Base-by-base conservation (phyloP, 2,113 vertebrate genomes). In the Nymphicus hollandicus region DNA sequence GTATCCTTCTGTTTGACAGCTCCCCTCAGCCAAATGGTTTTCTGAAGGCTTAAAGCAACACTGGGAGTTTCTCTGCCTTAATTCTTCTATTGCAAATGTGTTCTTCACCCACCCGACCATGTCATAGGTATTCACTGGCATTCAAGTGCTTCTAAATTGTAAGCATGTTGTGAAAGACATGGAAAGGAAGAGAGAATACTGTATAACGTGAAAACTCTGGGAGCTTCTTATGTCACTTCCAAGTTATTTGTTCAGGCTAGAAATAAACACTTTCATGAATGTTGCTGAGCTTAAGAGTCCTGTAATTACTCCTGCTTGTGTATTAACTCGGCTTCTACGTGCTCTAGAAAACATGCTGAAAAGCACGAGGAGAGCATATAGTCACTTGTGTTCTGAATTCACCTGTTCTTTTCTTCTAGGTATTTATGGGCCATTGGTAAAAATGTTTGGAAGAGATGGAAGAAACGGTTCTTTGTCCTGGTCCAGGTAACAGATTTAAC, bases 381-480 rank as follows among this genome's bases (percentile, higher is more conserved):
- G n/a, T 72, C 9, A 29, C 9, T 84, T 49, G 13, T 28, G 46
- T 80, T 49, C 72, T 98, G 55, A 93, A 93, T 81, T 71, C 27
- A 39, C 17, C 41, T 94, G 3, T 94, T 92, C 70, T 93, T 97
- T 88, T 92, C 58, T 91, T 58, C 52, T 98, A 99, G 99, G 93
- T 99, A 99, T 97, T 98, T 99, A 66, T 99, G 99, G 99, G 98
- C 98, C 89, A 99, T 99, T 63, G 99, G 99, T 93, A 99, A 99
- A 97, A 99, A 99, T 43, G 99, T 99, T 88, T 99, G 99, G 99
- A 99, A 99, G 97, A 99, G 99, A 96, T 99, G 99, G 99, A 99
- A 99, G 98, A 99, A 99, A 93, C 98, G 99, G 50, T 99, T 99
- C 97, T 99, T 99, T 97, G 99, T 99, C 80, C 97, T 99, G 79